A percentile compares a stretch with the other conserved stretches of the same genome.
These are phyloP conservation scores for Coracopsis vasa DNA, from an alignment of 2,113 vertebrate species.

Conservation along the genomic window DNA sequence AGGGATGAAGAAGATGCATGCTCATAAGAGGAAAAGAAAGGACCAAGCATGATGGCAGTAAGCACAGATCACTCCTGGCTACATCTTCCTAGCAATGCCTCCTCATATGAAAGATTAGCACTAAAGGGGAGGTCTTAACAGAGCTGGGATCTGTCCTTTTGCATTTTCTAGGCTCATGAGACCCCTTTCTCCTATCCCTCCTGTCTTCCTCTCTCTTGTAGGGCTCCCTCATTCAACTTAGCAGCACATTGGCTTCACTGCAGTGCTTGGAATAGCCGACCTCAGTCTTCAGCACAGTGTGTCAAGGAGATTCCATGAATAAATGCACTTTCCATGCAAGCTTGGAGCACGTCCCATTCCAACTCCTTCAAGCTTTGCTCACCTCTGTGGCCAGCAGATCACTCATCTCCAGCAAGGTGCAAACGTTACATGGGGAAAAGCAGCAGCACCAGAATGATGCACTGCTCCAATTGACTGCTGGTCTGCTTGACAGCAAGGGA, in stretches of 20 bases:
- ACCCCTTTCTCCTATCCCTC: neutral
- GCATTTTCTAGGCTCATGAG: neutral
- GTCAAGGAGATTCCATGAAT: neutral
- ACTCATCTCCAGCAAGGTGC: neutral
- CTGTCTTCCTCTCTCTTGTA: neutral
- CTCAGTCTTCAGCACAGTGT: neutral
- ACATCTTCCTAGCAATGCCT: neutral
- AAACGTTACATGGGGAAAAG: neutral
- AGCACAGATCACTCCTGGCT: neutral
- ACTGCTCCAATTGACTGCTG: neutral
- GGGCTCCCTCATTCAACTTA: neutral
- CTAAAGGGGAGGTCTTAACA: neutral
- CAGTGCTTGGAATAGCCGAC: neutral
- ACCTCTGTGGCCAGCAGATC: neutral
- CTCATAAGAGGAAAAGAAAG: neutral
- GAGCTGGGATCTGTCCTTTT: neutral
- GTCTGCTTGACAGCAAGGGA: neutral
- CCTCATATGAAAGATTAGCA: neutral
- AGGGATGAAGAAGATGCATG: neutral
- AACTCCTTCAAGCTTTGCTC: neutral
- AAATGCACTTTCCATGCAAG: neutral
- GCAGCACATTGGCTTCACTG: rapidly evolving
- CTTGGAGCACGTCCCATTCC: rapidly evolving
- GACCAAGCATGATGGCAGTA: neutral
- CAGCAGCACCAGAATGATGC: neutral